Percentiles rank a stretch among this genome's conserved stretches.
Evolutionary conservation across 2,888 invertebrate genomes (phyloP).

Genomic region (Spodoptera exigua): DNA sequence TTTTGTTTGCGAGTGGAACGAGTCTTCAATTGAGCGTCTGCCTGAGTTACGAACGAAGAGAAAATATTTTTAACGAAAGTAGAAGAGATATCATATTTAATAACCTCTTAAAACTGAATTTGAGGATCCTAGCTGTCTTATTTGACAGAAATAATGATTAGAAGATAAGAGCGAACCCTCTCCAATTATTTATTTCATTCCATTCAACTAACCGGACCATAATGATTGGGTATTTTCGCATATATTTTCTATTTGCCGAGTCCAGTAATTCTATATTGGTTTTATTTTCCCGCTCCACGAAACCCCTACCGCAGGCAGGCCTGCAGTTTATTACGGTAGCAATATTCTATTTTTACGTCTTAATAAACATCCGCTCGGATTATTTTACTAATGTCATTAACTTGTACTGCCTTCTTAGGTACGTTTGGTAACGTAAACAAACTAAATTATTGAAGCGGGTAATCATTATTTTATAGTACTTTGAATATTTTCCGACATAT

Average conservation of each 20-base stretch:
- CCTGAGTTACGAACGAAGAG: not conserved
- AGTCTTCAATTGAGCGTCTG: constrained; percentile 15
- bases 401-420: constrained; percentile 37
- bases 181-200: constrained; percentile 15
- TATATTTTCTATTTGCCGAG: constrained; percentile 26
- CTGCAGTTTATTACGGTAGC: constrained; percentile 44
- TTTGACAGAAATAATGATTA: not conserved
- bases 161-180: not conserved
- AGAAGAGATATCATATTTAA: too few species aligned
- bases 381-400: constrained; percentile 49
- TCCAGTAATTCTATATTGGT: constrained; percentile 30
- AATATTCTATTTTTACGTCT: constrained; percentile 48
- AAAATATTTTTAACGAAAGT: not conserved
- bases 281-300: constrained; percentile 32
- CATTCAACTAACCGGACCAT: constrained; percentile 8
- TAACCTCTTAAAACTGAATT: not conserved
- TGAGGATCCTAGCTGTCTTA: not conserved
- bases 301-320: constrained; percentile 18
- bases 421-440: constrained; percentile 49
- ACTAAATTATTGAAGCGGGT: constrained; percentile 42
- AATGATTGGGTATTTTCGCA: constrained; percentile 16
- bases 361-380: constrained; percentile 41
- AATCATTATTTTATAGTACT: constrained; percentile 38
- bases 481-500: constrained; percentile 74
- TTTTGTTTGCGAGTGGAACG: constrained; percentile 20